Conservation (phyloP, 2,113 vertebrate genomes). For the Dicaeum eximium region DNA sequence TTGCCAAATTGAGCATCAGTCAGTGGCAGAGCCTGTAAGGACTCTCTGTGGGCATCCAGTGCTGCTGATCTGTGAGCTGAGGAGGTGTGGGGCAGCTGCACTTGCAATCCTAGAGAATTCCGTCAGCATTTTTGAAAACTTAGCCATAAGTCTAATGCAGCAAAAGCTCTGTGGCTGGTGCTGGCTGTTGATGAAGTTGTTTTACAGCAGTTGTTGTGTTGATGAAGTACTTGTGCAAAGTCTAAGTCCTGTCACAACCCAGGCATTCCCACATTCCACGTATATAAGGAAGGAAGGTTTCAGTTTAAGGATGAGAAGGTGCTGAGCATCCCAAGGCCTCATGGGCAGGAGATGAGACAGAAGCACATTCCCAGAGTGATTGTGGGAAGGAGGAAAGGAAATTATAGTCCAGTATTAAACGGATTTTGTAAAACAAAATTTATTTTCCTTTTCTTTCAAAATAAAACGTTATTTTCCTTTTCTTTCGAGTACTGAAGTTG, state of each 20-base stretch:
- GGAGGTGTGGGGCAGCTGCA: neutral
- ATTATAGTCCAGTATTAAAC: neutral
- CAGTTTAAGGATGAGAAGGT: neutral
- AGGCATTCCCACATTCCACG: neutral
- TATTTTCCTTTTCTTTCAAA: neutral
- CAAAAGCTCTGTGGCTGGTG: neutral
- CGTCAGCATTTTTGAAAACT: neutral
- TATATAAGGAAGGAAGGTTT: neutral
- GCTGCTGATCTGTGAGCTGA: neutral
- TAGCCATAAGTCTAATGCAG: neutral
- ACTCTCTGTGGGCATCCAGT: neutral
- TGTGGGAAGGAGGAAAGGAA: neutral
- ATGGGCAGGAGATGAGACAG: neutral
- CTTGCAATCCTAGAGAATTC: neutral
- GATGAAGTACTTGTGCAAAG: neutral
- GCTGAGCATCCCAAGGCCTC: neutral
- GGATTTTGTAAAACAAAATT: neutral
- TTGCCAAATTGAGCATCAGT: neutral
- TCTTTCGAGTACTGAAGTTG: neutral
- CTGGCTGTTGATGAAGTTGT: no score
- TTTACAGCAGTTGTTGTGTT: no score
- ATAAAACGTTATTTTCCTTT: neutral
- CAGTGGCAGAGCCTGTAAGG: neutral
- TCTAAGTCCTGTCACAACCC: neutral
- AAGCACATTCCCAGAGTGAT: rapidly evolving